A percentile compares a stretch with the other conserved stretches of the same genome.
These are phyloP conservation scores for Ornithoptera alexandrae DNA, from an alignment of 2,888 invertebrate genomes.

Conservation along the genomic window DNA sequence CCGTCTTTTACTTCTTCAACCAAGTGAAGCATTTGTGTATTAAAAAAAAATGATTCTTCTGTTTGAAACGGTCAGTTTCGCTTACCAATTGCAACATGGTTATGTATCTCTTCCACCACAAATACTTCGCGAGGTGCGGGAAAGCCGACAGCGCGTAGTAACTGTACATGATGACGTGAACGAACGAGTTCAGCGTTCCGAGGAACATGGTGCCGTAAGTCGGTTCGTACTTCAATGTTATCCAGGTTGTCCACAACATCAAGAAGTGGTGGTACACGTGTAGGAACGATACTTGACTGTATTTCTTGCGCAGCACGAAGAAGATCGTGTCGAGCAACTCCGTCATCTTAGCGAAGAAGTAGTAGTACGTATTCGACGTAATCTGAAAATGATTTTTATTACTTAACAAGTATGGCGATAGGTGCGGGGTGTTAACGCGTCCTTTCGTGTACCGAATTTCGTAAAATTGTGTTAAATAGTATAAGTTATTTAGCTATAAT, in stretches of 20 bases:
- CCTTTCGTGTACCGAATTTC: too few relatives aligned
- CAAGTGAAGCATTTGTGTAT: too few relatives aligned
- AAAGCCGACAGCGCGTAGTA: constrained; percentile 87
- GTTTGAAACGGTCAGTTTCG: constrained; percentile 18
- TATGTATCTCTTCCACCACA: constrained; percentile 92
- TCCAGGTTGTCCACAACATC: constrained; percentile 86
- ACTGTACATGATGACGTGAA: constrained; percentile 88
- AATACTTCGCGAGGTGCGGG: constrained; percentile 83
- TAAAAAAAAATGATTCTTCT: too few relatives aligned
- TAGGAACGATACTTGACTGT: constrained; percentile 89
- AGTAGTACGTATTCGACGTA: constrained; percentile 76
- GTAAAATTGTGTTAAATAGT: too few relatives aligned
- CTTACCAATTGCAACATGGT: constrained; percentile 87
- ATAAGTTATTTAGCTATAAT: too few relatives aligned
- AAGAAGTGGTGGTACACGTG: constrained; percentile 92
- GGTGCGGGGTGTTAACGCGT: too few relatives aligned
- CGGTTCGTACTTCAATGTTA: constrained; percentile 84
- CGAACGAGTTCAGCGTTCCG: constrained; percentile 84
- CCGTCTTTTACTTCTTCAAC: too few relatives aligned
- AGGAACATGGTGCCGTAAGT: constrained; percentile 85
- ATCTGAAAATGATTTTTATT: constrained; percentile 40
- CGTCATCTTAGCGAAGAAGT: constrained; percentile 92
- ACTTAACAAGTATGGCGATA: too few relatives aligned
- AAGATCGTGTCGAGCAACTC: constrained; percentile 94
- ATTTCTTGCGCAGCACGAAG: constrained; percentile 91